These are phyloP conservation scores for Sternotherus odoratus DNA, from an alignment of 2,797 vertebrate genomes.

Conservation along the genomic window DNA sequence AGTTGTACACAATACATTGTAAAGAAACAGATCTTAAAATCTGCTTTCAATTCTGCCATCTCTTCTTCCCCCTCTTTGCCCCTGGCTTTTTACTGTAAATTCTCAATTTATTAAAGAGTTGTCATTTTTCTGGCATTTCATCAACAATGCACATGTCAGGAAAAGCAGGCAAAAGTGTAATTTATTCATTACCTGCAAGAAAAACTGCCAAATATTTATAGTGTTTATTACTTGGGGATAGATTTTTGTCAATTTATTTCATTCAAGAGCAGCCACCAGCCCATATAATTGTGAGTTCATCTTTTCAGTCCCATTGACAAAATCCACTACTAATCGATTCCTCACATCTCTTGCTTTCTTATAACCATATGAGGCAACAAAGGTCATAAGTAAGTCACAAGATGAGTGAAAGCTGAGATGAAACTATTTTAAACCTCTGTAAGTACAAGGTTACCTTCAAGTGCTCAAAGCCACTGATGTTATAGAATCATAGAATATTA, in stretches of 20 bases:
- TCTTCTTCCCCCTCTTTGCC: conserved; percentile 31
- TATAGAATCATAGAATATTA: too few relatives aligned
- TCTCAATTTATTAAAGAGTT: conserved; percentile 73
- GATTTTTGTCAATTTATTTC: conserved; percentile 58
- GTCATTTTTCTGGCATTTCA: conserved; percentile 61
- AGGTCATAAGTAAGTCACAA: conserved; percentile 8
- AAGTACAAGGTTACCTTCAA: neutral
- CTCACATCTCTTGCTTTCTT: conserved; percentile 4
- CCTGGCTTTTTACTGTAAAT: conserved; percentile 47
- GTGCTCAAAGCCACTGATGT: neutral
- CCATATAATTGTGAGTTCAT: conserved; percentile 43
- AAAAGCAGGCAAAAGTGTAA: conserved; percentile 50
- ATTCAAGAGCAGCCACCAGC: conserved; percentile 49
- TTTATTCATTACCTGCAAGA: conserved; percentile 65
- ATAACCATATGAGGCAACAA: conserved; percentile 31
- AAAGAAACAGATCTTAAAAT: conserved; percentile 32
- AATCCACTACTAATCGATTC: conserved; percentile 44
- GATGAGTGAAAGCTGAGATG: conserved; percentile 10
- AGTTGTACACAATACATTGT: conserved; percentile 35
- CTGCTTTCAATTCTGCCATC: conserved; percentile 14
- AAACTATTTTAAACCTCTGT: conserved; percentile 22
- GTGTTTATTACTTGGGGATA: conserved; percentile 57
- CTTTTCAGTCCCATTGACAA: conserved; percentile 56
- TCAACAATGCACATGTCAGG: conserved; percentile 17
- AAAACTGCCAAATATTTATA: conserved; percentile 38